Evolutionary conservation across 2,797 vertebrate species (phyloP).

Genomic region (Adrianichthys oophorus): DNA sequence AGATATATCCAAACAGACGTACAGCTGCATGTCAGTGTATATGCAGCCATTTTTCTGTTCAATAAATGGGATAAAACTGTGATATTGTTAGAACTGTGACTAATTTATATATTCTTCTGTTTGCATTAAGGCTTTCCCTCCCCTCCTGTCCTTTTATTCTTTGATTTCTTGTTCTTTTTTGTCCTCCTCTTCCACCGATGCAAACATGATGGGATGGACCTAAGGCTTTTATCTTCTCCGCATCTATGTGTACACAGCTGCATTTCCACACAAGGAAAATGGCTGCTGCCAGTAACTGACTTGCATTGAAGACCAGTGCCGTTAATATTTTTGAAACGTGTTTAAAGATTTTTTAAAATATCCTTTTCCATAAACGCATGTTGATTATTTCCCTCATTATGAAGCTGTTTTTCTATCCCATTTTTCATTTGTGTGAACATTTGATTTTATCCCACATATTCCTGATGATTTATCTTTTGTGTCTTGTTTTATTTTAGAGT

Average conservation of each 20-base stretch:
- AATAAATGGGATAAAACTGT: conserved; percentile 42
- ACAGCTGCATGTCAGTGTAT: conserved; percentile 41
- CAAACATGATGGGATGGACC: conserved; percentile 36
- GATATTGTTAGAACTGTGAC: conserved; percentile 28
- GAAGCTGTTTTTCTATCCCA: too few species aligned
- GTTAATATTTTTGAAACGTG: background rate
- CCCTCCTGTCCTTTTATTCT: conserved; percentile 41
- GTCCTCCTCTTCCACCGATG: conserved; percentile 20
- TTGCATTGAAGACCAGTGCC: conserved; percentile 25
- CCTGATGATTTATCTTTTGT: too few species aligned
- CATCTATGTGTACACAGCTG: conserved; percentile 30
- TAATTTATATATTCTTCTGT: conserved; percentile 49
- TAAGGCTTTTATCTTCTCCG: conserved; percentile 18
- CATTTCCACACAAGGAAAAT: background rate
- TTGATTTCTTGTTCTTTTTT: conserved; percentile 9
- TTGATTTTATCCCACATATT: too few species aligned
- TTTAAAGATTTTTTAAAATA: too few species aligned
- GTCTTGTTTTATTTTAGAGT: too few species aligned
- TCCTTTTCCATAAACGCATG: too few species aligned
- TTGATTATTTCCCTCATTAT: too few species aligned
- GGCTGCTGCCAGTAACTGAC: conserved; percentile 20
- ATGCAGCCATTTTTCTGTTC: conserved; percentile 51
- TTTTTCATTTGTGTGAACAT: too few species aligned
- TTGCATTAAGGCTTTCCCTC: conserved; percentile 26
- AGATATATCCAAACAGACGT: conserved; percentile 44